Conservation (phyloP, 2,888 invertebrate genomes). For the Antheraea yamamai region DNA sequence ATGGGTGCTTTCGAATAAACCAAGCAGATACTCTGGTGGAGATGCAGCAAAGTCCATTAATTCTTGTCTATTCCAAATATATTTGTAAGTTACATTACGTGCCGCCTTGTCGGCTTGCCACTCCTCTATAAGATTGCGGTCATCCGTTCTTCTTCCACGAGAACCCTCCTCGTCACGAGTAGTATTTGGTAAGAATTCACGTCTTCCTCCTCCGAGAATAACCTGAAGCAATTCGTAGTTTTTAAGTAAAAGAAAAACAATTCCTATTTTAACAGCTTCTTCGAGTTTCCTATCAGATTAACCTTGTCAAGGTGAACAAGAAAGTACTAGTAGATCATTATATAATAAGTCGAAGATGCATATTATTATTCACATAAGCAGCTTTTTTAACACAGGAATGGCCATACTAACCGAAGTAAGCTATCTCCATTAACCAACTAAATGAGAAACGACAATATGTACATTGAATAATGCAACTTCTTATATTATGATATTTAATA, state of each 20-base stretch:
- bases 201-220: conserved; percentile 88
- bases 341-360: not conserved
- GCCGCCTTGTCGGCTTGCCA: conserved; percentile 81
- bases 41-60: conserved; percentile 63
- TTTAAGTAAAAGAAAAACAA: not conserved
- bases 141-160: conserved; percentile 77
- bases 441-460: too few species aligned
- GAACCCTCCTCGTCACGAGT: conserved; percentile 74
- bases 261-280: not conserved
- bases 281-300: not conserved
- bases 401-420: too few species aligned
- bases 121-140: conserved; percentile 83
- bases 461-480: too few species aligned
- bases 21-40: conserved; percentile 83
- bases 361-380: not conserved
- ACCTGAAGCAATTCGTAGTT: conserved; percentile 64
- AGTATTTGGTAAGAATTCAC: conserved; percentile 81
- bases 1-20: conserved; percentile 83
- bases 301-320: not conserved
- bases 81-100: conserved; percentile 59
- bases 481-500: too few species aligned
- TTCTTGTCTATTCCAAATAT: conserved; percentile 82
- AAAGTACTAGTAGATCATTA: not conserved
- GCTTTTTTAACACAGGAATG: too few species aligned
- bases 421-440: too few species aligned